Base-by-base conservation (phyloP, 2,888 invertebrate species). In the Schizaphis graminum region DNA sequence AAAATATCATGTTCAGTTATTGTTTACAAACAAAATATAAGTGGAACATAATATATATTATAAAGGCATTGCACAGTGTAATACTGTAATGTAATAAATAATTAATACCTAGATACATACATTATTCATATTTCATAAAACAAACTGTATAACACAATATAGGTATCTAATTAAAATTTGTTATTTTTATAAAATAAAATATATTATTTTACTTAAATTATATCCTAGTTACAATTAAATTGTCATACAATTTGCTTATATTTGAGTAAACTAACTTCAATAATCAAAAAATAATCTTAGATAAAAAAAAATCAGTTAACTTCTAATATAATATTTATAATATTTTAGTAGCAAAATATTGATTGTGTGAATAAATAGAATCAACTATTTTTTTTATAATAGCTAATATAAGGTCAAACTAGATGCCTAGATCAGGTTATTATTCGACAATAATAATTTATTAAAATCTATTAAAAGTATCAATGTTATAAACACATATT, bases 21-120 rank as follows among this genome's bases (percentile, higher is more conserved):
- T 92, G 41, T 92, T 92, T 88, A 92, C 67, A 87, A 92, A 92
- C 49, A 92, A 92, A 16, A 16, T 35, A 61, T n/a, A 92, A 88
- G 67, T 92, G 67, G 53, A 77, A 88, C 88, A 88, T 67, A 88
- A 67, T 41, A 67, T 3, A 86, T 91, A 56, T 44, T 47, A 26
- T 86, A 89, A 41, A 28, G 49, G 35, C 24, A 56, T 13, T 86
- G 24, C 77, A 41, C 26, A 3, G 3, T 13, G 26, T 7, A 53
- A 67, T 77, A 49, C 35, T 26, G 26, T 7, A 53, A 67, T 77
- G n/a, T 35, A 67, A 49, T 77, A 90, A 90, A 49, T 90, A 77
- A 35, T 77, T 77, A 86, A 85, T 47, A 44, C 26, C 44, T 44
- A 8, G 24, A 24, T 49, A 56, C 4, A 67, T 67, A n/a, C 47